phyloP scores from a whole-genome alignment of 2,888 invertebrate species.

The Dendrolimus houi region DNA sequence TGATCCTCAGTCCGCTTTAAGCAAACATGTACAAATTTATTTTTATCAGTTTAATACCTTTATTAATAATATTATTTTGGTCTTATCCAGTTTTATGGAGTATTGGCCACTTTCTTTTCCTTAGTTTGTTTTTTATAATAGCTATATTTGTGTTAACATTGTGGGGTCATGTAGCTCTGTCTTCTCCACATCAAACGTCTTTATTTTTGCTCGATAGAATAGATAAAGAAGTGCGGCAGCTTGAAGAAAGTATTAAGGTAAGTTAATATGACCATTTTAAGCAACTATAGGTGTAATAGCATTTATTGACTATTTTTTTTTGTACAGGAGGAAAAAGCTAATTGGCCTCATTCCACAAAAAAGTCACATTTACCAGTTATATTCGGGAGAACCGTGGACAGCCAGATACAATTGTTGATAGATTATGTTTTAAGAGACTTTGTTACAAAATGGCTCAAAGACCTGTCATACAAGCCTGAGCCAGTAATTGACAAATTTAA shows the following conservation, averaged over 20 bases:
- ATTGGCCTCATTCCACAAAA: slow-evolving; percentile 49
- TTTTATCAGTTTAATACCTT: slow-evolving; percentile 30
- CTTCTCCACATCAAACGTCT: slow-evolving; percentile 79
- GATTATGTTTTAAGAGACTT: slow-evolving; percentile 89
- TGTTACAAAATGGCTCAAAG: slow-evolving; percentile 84
- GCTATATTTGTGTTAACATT: slow-evolving; percentile 56
- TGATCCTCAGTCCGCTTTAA: background rate
- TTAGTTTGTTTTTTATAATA: slow-evolving; percentile 39
- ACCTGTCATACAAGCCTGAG: slow-evolving; percentile 81
- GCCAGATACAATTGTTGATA: slow-evolving; percentile 87
- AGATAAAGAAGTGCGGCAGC: slow-evolving; percentile 77
- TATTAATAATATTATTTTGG: slow-evolving; percentile 43
- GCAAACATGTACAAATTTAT: slow-evolving; percentile 45
- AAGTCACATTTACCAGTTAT: slow-evolving; percentile 83
- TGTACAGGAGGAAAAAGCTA: slow-evolving; percentile 54
- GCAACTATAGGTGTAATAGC: background rate
- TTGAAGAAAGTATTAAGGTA: slow-evolving; percentile 79
- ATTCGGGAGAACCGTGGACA: slow-evolving; percentile 89
- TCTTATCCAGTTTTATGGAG: slow-evolving; percentile 49
- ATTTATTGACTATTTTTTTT: slow-evolving; percentile 1
- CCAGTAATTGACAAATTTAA: slow-evolving; percentile 80
- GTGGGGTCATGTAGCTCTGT: slow-evolving; percentile 79
- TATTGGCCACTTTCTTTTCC: slow-evolving; percentile 37
- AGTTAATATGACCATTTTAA: slow-evolving; percentile 1
- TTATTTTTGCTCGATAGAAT: slow-evolving; percentile 75